Evolutionary conservation across 2,113 vertebrate species (phyloP).

Genomic region (Entomyzon cyanotis): DNA sequence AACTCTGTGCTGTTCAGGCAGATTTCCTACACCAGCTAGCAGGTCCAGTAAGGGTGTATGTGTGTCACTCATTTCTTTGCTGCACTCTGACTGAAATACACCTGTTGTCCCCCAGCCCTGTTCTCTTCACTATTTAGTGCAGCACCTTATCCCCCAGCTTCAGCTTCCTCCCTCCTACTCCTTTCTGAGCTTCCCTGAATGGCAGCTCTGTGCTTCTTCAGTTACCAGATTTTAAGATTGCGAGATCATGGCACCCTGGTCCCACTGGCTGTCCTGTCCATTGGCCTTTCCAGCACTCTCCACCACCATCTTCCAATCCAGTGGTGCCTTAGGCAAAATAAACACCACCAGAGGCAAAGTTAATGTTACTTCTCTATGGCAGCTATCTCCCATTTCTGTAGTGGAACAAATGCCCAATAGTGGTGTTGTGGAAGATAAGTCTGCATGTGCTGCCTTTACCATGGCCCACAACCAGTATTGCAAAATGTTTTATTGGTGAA

Average conservation of each 20-base stretch:
- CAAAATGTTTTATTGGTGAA: background rate
- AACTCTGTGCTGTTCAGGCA: background rate
- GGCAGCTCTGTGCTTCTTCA: accelerated
- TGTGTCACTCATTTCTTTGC: background rate
- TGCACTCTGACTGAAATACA: background rate
- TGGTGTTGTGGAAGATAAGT: background rate
- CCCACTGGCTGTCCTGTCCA: background rate
- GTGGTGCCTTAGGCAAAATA: background rate
- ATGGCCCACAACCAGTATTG: background rate
- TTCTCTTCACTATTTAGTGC: background rate
- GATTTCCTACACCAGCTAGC: background rate
- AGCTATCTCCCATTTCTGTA: background rate
- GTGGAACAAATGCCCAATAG: background rate
- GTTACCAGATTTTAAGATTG: background rate
- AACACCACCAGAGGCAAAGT: background rate
- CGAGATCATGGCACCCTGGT: accelerated
- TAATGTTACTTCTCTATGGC: background rate
- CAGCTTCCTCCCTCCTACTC: background rate
- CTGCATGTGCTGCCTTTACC: background rate
- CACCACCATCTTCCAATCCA: accelerated
- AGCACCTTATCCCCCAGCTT: background rate
- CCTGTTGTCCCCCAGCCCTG: accelerated
- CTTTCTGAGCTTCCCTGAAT: background rate
- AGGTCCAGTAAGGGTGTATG: background rate
- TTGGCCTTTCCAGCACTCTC: background rate